Base-by-base conservation (phyloP, 2,888 invertebrate genomes). In the Tachina lurida region DNA sequence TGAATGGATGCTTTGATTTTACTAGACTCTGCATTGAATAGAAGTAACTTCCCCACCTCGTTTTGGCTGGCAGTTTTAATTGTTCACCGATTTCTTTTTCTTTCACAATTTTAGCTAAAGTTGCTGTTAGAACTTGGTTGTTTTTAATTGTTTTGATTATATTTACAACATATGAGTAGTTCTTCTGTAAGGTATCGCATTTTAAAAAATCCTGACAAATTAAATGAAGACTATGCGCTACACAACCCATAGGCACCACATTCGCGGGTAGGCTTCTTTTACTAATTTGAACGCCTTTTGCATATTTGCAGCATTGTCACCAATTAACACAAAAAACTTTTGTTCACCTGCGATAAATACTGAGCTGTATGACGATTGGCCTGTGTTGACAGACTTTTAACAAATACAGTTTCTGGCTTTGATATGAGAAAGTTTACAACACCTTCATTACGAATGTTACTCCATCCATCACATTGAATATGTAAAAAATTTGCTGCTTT, bases 381-480 rank as follows among this genome's bases (percentile, higher is more conserved):
- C 56, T 68, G 47, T 70, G 75, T 82, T 82, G 76, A 43, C 82
- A 70, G 58, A 82, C 63, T 82, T 71, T 54, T 68, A 13, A 83
- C 49, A 73, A 82, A 82, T 63, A 76, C 76, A 76, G 49, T 68
- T 77, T 77, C 58, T 60, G 68, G 77, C 68, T 77, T 77, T 49
- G 68, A 70, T 54, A 78, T 78, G 39, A 78, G 62, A 79, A 71
- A 79, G 54, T 71, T 70, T 43, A 79, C 54, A 62, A 79, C 71
- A 71, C 78, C 71, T 79, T 79, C 70, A 71, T 70, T 79, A 58
- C 80, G 73, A 75, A 81, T 81, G 75, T 75, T 75, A 62, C 81
- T 76, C 71, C 76, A 82, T 70, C 76, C 82, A 71, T 83, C 71
- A 58, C 76, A 77, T 73, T 83, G 75, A 67, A 76, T 49, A 82